Evolutionary conservation across 2,888 invertebrate genomes (phyloP).

Genomic region (Parapristionchus giblindavisi): DNA sequence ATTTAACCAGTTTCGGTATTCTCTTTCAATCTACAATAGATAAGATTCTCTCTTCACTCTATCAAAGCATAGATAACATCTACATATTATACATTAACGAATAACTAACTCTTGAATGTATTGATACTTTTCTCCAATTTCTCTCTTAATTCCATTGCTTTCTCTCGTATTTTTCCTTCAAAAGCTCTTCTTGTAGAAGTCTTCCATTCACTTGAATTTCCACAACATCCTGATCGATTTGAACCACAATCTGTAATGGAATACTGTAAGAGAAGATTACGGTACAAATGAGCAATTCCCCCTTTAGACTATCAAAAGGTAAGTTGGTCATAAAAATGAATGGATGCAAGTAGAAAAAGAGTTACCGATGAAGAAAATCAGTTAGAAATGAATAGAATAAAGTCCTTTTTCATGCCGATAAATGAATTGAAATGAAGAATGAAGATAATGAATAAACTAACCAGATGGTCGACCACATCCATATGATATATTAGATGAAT

Average conservation of each 20-base stretch:
- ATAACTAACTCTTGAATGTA: slow-evolving; percentile 20
- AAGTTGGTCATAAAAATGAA: slow-evolving; percentile 13
- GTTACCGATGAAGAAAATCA: slow-evolving; percentile 4
- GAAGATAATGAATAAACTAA: neutral
- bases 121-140: neutral
- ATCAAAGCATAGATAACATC: neutral
- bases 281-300: neutral
- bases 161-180: slow-evolving; percentile 28
- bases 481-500: neutral
- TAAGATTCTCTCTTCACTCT: no score
- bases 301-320: neutral
- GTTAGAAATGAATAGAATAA: neutral
- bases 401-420: slow-evolving; percentile 18
- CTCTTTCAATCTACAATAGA: neutral
- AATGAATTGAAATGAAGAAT: neutral
- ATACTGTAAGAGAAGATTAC: slow-evolving; percentile 7
- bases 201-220: slow-evolving; percentile 30
- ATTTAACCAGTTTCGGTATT: neutral
- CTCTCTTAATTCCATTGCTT: neutral
- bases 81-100: neutral
- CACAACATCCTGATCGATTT: slow-evolving; percentile 26
- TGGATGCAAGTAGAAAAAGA: slow-evolving; percentile 4
- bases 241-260: slow-evolving; percentile 29
- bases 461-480: neutral
- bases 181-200: slow-evolving; percentile 12